Base-by-base conservation (phyloP, 35 echinoderm and acorn worm species). In the Ophiothrix spiculata region DNA sequence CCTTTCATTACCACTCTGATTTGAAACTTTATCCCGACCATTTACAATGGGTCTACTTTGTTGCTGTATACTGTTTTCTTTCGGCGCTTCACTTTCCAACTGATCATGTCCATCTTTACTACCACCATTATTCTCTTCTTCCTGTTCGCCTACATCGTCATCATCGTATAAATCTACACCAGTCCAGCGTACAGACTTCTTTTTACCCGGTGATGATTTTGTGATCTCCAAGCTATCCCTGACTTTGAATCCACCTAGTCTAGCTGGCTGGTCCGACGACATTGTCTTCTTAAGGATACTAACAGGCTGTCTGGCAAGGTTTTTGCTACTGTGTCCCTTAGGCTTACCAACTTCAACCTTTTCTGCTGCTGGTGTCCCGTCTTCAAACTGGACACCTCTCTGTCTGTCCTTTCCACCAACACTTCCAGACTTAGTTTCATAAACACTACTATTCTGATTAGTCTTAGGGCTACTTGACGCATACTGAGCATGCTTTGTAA, bases 191-290 rank as follows among this genome's bases (percentile, higher is more conserved):
- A 99, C 92, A 83, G 81, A 84, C 56, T 98, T 99, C 83, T 94
- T 94, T 1, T 82, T 80, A 19, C 88, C 79, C 32, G 91, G 84
- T 79, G 79, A 85, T 79, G 91, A 64, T 41, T 79, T 93, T 3
- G 81, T 64, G 34, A 99, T 94, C n/a, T 99, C 96, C 36, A 99
- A 74, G 75, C 96, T 99, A 83, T 99, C 92, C 45, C 56, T 91
- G 40, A 99, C 54, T 41, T 86, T 87, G 21, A 83, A 75, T 4
- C 74, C 91, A 32, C 81, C 91, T 4, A 93, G 82, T 56, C 78
- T 79, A 33, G 63, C 69, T n/a, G 56, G 40, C 39, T 90, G 40
- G 6, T 86, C 83, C 38, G 64, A 41, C 32, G 77, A 74, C 40
- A 25, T 31, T 31, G 35, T 86, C 79, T 92, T 99, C 29, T 94